Evolutionary conservation across 2,797 vertebrate genomes (phyloP).

Genomic region (Hipposideros larvatus): DNA sequence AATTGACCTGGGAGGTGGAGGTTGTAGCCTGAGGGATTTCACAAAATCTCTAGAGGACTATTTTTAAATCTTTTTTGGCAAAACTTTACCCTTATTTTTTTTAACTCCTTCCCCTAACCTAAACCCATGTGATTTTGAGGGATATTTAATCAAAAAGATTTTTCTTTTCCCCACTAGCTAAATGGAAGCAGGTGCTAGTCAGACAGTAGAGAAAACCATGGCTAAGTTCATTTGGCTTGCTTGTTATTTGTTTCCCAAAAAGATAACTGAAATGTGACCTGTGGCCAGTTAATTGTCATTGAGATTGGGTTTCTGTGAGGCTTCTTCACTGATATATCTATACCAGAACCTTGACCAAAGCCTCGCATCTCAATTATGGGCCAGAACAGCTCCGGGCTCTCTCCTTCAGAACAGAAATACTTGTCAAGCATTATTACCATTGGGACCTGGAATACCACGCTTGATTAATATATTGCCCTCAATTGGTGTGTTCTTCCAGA

Average conservation of each 20-base stretch:
- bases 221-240: not conserved
- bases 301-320: not conserved
- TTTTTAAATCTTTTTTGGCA: slow-evolving; percentile 36
- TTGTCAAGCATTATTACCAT: not conserved
- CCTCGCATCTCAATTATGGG: not conserved
- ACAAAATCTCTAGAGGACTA: slow-evolving; percentile 44
- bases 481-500: not conserved
- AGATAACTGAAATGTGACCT: not conserved
- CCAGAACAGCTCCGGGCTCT: not conserved
- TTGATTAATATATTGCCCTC: not conserved
- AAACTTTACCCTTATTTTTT: not conserved
- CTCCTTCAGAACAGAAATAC: not conserved
- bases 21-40: not conserved
- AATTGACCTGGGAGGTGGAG: not conserved
- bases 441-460: not conserved
- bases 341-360: not conserved
- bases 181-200: slow-evolving; percentile 60
- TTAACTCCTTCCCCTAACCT: slow-evolving; percentile 47
- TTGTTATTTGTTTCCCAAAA: slow-evolving; percentile 6
- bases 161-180: not conserved
- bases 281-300: not conserved
- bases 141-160: slow-evolving; percentile 58
- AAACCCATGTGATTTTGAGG: slow-evolving; percentile 49
- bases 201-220: slow-evolving; percentile 49
- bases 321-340: not conserved